A percentile compares a stretch with the other conserved stretches of the same genome.
Evolutionary conservation across 2,888 invertebrate species (phyloP).

Genomic region (Nomada ferruginata): DNA sequence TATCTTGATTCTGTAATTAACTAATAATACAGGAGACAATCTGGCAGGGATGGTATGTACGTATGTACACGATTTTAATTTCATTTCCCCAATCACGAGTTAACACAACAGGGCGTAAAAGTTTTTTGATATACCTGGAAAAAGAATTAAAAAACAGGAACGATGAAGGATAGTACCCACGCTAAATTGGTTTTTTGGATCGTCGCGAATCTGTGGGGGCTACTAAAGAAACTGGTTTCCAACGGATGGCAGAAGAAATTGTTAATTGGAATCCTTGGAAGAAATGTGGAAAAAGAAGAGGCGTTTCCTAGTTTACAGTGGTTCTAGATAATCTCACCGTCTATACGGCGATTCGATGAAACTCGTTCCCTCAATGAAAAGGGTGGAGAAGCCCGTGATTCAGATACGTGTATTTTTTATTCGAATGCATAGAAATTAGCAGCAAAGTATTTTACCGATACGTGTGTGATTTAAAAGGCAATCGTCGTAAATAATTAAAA

Average conservation of each 20-base stretch:
- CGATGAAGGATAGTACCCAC: neutral
- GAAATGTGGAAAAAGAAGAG: conserved; percentile 36
- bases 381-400: conserved; percentile 2
- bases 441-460: neutral
- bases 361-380: conserved; percentile 38
- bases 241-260: conserved; percentile 46
- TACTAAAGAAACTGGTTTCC: conserved; percentile 45
- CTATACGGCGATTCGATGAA: conserved; percentile 20
- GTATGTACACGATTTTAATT: too few relatives aligned
- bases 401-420: neutral
- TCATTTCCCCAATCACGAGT: neutral
- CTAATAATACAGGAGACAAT: too few relatives aligned
- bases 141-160: neutral
- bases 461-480: neutral
- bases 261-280: conserved; percentile 50
- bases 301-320: conserved; percentile 45
- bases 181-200: conserved; percentile 33
- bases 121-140: neutral
- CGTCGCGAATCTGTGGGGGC: conserved; percentile 5
- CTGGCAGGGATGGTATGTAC: too few relatives aligned
- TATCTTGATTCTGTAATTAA: too few relatives aligned
- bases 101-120: neutral
- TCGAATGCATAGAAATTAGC: conserved; percentile 16
- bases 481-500: too few relatives aligned
- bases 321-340: conserved; percentile 30